Percentiles rank a stretch among this genome's conserved stretches.
phyloP scores from a whole-genome alignment of 2,888 invertebrate species.

The Nipponacmea schrenckii region DNA sequence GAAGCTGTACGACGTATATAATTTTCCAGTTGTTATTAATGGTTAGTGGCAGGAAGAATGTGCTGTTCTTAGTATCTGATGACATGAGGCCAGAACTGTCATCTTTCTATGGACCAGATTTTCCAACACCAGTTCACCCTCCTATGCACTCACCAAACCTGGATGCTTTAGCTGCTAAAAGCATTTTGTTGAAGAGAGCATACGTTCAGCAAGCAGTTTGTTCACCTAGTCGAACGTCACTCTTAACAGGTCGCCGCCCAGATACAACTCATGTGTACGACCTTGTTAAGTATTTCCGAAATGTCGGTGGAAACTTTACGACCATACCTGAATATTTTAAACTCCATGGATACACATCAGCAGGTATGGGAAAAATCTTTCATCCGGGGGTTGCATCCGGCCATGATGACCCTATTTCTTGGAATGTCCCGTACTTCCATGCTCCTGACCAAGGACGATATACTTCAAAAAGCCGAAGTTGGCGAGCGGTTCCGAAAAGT shows the following conservation, averaged over 20 bases:
- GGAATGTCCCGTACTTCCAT: conserved; percentile 16
- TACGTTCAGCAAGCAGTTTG: conserved; percentile 29
- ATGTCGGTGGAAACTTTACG: conserved; percentile 35
- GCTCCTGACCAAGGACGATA: neutral
- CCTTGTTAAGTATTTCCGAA: conserved; percentile 29
- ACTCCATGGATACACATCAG: conserved; percentile 28
- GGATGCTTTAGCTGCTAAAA: conserved; percentile 27
- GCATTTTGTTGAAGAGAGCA: conserved; percentile 27
- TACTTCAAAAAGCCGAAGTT: neutral
- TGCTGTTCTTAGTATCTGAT: conserved; percentile 33
- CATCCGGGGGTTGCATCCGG: conserved; percentile 19
- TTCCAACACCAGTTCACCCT: conserved; percentile 23
- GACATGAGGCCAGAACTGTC: conserved; percentile 33
- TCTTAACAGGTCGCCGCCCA: conserved; percentile 34
- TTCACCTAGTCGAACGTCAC: conserved; percentile 26
- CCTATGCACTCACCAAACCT: conserved; percentile 32
- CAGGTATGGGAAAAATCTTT: conserved; percentile 35
- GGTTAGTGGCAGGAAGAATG: conserved; percentile 27
- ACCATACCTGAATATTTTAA: conserved; percentile 42
- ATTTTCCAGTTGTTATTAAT: too few species aligned
- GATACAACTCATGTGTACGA: conserved; percentile 40
- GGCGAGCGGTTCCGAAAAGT: conserved; percentile 34
- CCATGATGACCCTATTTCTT: conserved; percentile 11
- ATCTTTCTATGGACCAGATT: conserved; percentile 4
- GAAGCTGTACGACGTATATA: too few species aligned